These are phyloP conservation scores for Ooceraea biroi DNA, from an alignment of 1,140 invertebrate species.

Conservation along the genomic window DNA sequence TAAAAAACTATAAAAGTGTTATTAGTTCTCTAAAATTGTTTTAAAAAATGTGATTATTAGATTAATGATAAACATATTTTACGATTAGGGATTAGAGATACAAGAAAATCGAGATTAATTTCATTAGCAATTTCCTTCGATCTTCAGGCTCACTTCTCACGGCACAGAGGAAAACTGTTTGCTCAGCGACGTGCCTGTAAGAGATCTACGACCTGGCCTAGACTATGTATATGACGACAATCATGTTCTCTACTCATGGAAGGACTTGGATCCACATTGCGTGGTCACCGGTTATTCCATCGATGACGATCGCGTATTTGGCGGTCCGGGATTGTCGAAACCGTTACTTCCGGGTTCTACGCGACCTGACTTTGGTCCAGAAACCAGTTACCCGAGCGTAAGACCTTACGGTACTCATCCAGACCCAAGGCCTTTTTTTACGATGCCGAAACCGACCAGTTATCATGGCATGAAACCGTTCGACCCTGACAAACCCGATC, in stretches of 20 bases:
- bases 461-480: slow-evolving; percentile 27
- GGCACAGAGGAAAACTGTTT: slow-evolving; percentile 87
- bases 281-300: slow-evolving; percentile 13
- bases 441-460: slow-evolving; percentile 16
- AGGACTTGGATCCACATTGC: slow-evolving; percentile 85
- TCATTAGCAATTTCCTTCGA: neutral
- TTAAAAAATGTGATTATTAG: no score
- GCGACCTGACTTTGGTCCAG: neutral
- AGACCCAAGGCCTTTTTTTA: slow-evolving; percentile 16
- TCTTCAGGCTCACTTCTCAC: slow-evolving; percentile 65
- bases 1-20: no score
- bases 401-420: slow-evolving; percentile 10
- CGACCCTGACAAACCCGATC: slow-evolving; percentile 57
- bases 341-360: slow-evolving; percentile 21
- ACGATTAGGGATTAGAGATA: neutral
- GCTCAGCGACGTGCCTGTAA: slow-evolving; percentile 90
- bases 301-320: slow-evolving; percentile 15
- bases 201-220: slow-evolving; percentile 89
- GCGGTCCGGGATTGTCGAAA: neutral
- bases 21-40: no score
- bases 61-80: no score
- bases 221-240: slow-evolving; percentile 89
- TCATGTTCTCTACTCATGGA: slow-evolving; percentile 89
- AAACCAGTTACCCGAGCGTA: neutral
- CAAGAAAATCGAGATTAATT: neutral